Conservation (phyloP, 1,140 invertebrate genomes). For the Apocrypta bakeri region DNA sequence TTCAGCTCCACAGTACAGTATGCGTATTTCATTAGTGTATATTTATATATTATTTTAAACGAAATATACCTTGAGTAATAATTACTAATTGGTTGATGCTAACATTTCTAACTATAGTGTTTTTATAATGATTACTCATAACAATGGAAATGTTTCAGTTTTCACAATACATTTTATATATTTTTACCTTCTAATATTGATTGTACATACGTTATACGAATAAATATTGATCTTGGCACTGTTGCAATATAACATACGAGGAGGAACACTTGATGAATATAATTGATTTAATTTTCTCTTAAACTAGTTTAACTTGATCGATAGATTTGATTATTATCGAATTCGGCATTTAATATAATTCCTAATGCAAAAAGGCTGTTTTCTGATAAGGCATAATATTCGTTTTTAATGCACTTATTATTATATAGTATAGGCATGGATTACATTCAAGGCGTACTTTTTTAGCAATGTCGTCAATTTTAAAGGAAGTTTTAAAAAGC, state of each 20-base stretch:
- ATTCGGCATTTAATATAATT: not conserved
- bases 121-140: too few species aligned
- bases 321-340: not conserved
- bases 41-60: not conserved
- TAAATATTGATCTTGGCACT: not conserved
- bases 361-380: constrained; percentile 15
- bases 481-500: not conserved
- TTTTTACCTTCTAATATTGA: too few species aligned
- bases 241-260: not conserved
- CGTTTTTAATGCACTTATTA: constrained; percentile 3
- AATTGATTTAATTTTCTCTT: constrained; percentile 6
- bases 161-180: too few species aligned
- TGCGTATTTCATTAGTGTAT: not conserved
- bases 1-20: not conserved
- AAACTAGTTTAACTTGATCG: not conserved
- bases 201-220: not conserved
- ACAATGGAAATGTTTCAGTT: too few species aligned
- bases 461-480: not conserved
- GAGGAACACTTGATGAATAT: constrained; percentile 1
- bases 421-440: not conserved
- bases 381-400: constrained; percentile 28
- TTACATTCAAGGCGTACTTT: not conserved
- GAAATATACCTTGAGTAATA: not conserved
- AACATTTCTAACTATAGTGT: too few species aligned
- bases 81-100: too few species aligned